Evolutionary conservation across 2,888 invertebrate species (phyloP).

Genomic region (Torymus tubicola): DNA sequence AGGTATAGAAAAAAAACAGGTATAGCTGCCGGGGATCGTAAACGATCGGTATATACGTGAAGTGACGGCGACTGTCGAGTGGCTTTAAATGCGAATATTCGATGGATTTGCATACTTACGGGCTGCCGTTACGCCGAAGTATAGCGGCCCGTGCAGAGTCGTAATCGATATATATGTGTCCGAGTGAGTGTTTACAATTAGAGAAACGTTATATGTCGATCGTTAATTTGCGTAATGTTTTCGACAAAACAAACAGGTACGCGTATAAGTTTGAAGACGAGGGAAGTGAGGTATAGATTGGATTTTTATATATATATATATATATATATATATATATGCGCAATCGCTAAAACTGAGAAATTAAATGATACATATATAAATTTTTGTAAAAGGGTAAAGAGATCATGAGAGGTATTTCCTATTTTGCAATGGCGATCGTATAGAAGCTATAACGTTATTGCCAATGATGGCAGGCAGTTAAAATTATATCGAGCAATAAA

Average conservation of each 20-base stretch:
- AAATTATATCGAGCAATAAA: constrained; percentile 15
- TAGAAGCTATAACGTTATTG: neutral
- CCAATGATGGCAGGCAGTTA: neutral
- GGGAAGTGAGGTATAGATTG: no score
- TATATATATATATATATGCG: no score
- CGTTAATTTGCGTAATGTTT: constrained; percentile 40
- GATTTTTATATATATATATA: no score
- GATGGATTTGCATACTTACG: constrained; percentile 3
- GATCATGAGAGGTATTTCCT: neutral
- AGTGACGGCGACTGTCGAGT: no score
- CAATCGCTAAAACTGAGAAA: no score
- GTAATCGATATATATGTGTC: neutral
- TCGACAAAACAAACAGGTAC: constrained; percentile 11
- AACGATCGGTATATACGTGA: no score
- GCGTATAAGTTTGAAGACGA: no score
- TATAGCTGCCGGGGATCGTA: no score
- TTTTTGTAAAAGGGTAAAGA: no score
- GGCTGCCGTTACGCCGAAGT: no score
- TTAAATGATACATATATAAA: no score
- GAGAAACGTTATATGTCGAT: neutral
- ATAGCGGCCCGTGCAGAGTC: neutral
- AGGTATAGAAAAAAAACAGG: no score
- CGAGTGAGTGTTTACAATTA: constrained; percentile 14
- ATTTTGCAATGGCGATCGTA: neutral
- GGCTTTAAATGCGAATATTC: neutral